A percentile compares a stretch with the other conserved stretches of the same genome.
These are phyloP conservation scores for Portevinia maculata DNA, from an alignment of 2,888 invertebrate genomes.

Conservation along the genomic window DNA sequence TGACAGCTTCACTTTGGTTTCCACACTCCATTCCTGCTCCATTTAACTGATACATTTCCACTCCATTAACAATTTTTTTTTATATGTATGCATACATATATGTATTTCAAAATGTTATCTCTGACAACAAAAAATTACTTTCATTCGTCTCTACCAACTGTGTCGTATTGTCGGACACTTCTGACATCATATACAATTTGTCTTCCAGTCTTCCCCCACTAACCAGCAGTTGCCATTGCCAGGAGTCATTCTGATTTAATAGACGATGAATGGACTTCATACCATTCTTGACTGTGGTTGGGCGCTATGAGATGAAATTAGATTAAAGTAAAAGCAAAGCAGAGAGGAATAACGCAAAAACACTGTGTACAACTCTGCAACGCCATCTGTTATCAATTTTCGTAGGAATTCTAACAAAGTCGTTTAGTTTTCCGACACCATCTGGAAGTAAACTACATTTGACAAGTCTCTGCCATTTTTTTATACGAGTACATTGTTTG, in stretches of 20 bases:
- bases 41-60: slow-evolving; percentile 23
- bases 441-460: slow-evolving; percentile 12
- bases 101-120: slow-evolving; percentile 18
- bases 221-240: background rate
- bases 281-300: slow-evolving; percentile 20
- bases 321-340: slow-evolving; percentile 42
- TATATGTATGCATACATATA: background rate
- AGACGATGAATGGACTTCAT: slow-evolving; percentile 34
- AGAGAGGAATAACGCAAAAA: background rate
- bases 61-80: slow-evolving; percentile 40
- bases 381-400: slow-evolving; percentile 65
- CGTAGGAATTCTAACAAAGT: slow-evolving; percentile 35
- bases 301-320: slow-evolving; percentile 48
- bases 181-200: slow-evolving; percentile 52
- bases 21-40: background rate
- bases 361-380: slow-evolving; percentile 7
- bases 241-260: background rate
- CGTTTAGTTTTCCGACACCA: slow-evolving; percentile 27
- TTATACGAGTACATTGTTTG: background rate
- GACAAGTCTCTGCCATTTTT: background rate
- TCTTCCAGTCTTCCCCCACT: slow-evolving; percentile 19
- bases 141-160: slow-evolving; percentile 61
- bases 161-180: slow-evolving; percentile 50
- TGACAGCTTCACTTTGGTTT: slow-evolving; percentile 24
- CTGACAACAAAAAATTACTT: slow-evolving; percentile 36